Evolutionary conservation across 2,797 vertebrate genomes (phyloP), one percentile per base, ranked within the genome.

Genomic region (Tokudaia tokunoshimensis): DNA sequence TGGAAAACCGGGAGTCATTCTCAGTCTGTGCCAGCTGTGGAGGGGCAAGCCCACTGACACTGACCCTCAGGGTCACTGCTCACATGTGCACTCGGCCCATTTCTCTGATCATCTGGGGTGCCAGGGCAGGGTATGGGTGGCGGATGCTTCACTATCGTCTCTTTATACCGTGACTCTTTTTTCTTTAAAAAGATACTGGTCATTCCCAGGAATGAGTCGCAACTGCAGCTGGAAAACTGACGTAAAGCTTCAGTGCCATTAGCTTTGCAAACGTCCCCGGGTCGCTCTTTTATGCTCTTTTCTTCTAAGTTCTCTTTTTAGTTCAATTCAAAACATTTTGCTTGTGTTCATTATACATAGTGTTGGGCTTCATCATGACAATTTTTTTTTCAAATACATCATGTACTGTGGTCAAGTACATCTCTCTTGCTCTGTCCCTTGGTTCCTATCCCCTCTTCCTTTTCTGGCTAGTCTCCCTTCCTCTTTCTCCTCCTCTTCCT

Each of bases 231-330:
- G 83, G 84, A 79, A 96, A 92, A 72, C 24, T 47, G 55, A 63
- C 72, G 4, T 34, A 34, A 34, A 22, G 4, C 41, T 47, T 82
- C 78, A 50, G 47, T 0, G 37, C 52, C 75, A 7, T 79, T 52
- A 55, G 65, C 20, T 82, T 74, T 79, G 34, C 47, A 47, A 93
- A 75, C 12, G 57, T 93, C 59, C 22, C n/a, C 37, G 55, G 44
- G 79, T 78, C 3, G 0, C 50, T 52, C 15, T 59, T 76, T 78
- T 15, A 47, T 61, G 79, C 65, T 44, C 2, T 74, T 74, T 37
- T n/a, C 31, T 93, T 72, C 19, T 92, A 94, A 80, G 93, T 26
- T 52, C 84, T 87, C 67, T 72, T 59, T 88, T 57, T 29, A 44
- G 17, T 87, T 87, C n/a, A 55, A 41, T 74, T 87, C 9, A 55